Evolutionary conservation across 2,888 invertebrate genomes (phyloP), one percentile per base, ranked within the genome.

Genomic region (Andrena camellia): DNA sequence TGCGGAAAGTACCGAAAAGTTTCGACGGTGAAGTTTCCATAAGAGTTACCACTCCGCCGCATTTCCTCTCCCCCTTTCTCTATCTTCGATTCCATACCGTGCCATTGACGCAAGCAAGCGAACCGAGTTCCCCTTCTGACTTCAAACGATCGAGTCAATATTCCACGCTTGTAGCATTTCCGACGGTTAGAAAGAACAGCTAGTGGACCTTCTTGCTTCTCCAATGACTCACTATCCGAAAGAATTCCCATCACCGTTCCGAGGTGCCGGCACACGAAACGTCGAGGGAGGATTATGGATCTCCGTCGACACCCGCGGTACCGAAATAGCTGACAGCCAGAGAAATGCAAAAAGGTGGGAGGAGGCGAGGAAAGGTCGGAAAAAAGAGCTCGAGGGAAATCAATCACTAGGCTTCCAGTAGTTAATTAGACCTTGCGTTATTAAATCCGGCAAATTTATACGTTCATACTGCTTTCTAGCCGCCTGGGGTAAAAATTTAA

Each of bases 381-480:
- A 76, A 84, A 84, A 88, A 82, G 84, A 86, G 84, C 88, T 87
- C 88, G 79, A 85, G 88, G 88, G 88, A 88, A 92, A 92, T 92
- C 91, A 91, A 93, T 93, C 92, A 90, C 67, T 75, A 86, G 90
- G 91, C 91, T 91, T 90, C 90, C 91, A 90, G 90, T 86, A 91
- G 92, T 92, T 93, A 93, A 93, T 93, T 93, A 93, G 93, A 92
- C 91, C 92, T 87, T 83, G 86, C 90, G 91, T 93, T 93, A 92
- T 93, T 92, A 93, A 93, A 92, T 93, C 90, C 90, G 90, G 89
- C 90, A 92, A 91, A 91, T 91, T 87, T 83, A 29, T 85, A 74
- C 78, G 83, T 78, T 75, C 85, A 81, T 75, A 23, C 78, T 63
- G 69, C 70, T 74, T 68, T 68, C 33, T 60, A 7, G 8, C 13